Conservation (phyloP, 2,888 invertebrate genomes). For the Netelia melanura region DNA sequence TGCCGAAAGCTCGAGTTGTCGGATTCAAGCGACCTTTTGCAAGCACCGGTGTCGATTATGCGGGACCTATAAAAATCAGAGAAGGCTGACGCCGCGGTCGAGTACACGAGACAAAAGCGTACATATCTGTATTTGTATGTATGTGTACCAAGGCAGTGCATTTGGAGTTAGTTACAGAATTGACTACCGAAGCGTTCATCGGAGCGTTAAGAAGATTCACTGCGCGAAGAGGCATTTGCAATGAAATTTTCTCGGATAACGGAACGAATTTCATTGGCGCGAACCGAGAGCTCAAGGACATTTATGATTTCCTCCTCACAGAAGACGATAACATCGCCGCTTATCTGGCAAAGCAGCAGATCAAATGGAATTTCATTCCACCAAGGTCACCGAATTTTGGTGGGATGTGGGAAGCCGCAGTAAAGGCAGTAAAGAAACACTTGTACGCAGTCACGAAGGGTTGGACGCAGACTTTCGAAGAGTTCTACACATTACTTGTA, state of each 20-base stretch:
- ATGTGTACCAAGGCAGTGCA: constrained; percentile 76
- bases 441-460: too few species aligned
- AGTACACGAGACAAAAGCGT: constrained; percentile 74
- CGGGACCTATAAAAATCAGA: constrained; percentile 58
- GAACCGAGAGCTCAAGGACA: too few species aligned
- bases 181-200: constrained; percentile 71
- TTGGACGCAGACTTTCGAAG: too few species aligned
- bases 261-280: too few species aligned
- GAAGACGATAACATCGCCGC: too few species aligned
- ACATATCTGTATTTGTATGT: constrained; percentile 77
- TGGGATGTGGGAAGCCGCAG: too few species aligned
- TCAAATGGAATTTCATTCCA: too few species aligned
- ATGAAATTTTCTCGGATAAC: too few species aligned
- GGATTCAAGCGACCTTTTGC: constrained; percentile 58
- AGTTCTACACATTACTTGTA: too few species aligned
- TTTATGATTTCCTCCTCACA: too few species aligned
- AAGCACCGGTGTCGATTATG: constrained; percentile 57
- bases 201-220: constrained; percentile 73
- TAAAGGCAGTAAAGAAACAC: too few species aligned
- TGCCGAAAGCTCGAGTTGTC: constrained; percentile 77
- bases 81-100: constrained; percentile 71
- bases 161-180: constrained; percentile 75
- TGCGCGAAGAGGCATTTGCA: constrained; percentile 74
- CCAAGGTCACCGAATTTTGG: neutral
- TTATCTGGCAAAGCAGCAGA: too few species aligned